Evolutionary conservation across 1,140 invertebrate genomes (phyloP), one percentile per base, ranked within the genome.

Genomic region (Lanistes nyassanus): DNA sequence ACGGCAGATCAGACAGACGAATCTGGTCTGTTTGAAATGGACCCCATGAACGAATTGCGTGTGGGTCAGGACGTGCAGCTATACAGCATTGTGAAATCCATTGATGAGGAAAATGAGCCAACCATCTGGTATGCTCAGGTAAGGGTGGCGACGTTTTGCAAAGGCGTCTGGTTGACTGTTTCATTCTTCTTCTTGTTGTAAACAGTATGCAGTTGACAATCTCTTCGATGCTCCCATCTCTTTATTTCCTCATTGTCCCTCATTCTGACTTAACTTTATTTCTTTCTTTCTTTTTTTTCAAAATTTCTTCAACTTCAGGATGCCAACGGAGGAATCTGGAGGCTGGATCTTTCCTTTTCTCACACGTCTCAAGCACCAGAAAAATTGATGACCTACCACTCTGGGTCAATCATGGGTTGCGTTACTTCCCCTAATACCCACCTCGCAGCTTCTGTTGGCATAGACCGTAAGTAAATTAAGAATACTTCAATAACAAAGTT

Each of bases 271-370:
- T n/a, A n/a, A n/a, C n/a, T n/a, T n/a, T n/a, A n/a, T n/a, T n/a
- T n/a, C n/a, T n/a, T n/a, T n/a, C n/a, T n/a, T n/a, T n/a, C n/a
- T 84, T 86, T 62, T 4, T 37, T 62, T 19, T 62, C 56, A 58
- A 5, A 58, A 21, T 60, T 19, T 31, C 56, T 60, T 36, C n/a
- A 36, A 19, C 36, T 67, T 76, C 67, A 94, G 93, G 95, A 96
- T 90, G 93, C 92, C 31, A 94, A 94, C 79, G 95, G 95, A 60
- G 94, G 94, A 5, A 91, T 96, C 36, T 97, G 95, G 95, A 90
- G 92, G 56, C 91, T 95, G 34, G 94, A 96, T 81, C 86, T 96
- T 3, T 92, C 92, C 42, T 93, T 93, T n/a, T 91, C 91, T 55
- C 90, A 91, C 62, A 89, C 90, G 23, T 88, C 88, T 1, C 75